phyloP scores from a whole-genome alignment of 2,113 vertebrate genomes.

The Pseudolaguvia tuberculata region DNA sequence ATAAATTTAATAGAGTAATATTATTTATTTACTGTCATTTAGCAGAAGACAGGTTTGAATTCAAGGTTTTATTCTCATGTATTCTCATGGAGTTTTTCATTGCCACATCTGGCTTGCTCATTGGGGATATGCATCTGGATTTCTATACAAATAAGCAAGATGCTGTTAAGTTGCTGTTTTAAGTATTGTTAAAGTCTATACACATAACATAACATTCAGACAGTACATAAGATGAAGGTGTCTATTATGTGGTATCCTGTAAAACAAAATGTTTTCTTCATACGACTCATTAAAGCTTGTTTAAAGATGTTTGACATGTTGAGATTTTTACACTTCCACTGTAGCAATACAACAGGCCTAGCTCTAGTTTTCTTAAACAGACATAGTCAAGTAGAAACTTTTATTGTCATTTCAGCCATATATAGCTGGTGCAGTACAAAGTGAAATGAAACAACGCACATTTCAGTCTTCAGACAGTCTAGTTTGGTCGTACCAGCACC shows the following conservation, averaged over 20 bases:
- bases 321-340: background rate
- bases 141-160: background rate
- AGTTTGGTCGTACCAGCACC: background rate
- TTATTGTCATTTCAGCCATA: too few species aligned
- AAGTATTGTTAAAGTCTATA: background rate
- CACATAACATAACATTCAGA: background rate
- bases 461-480: slow-evolving; percentile 8
- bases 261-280: background rate
- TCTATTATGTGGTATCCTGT: background rate
- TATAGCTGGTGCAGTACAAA: too few species aligned
- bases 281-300: background rate
- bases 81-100: background rate
- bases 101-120: background rate
- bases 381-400: background rate
- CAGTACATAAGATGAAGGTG: background rate
- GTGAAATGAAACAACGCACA: too few species aligned
- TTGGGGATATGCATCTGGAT: background rate
- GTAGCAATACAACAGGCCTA: background rate
- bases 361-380: background rate
- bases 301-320: too few species aligned
- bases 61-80: background rate
- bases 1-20: background rate
- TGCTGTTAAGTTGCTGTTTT: background rate
- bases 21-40: background rate
- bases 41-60: background rate